Base-by-base conservation (phyloP, 2,113 vertebrate genomes). In the Spizaetus ornatus region DNA sequence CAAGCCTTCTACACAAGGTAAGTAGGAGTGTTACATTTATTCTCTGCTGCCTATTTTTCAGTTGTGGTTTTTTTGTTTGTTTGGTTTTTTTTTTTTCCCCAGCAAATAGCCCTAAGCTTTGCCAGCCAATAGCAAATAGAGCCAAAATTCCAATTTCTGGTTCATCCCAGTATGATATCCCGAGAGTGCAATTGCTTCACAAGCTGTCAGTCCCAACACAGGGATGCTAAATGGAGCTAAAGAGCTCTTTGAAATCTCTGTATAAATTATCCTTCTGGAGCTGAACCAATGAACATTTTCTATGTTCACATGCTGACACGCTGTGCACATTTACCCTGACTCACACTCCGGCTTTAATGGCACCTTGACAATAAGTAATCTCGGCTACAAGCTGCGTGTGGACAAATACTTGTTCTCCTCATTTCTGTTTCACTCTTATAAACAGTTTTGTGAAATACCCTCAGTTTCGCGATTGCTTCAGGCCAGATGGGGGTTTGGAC, bases 221-320 rank as follows among this genome's bases (percentile, higher is more conserved):
- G 63, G 88, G 93, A 97, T 97, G 88, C 91, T 95, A 95, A 95
- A 95, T 85, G 90, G 84, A 90, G 50, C 91, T 96, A 97, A 98
- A 92, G 56, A 93, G 80, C 96, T 90, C 84, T 96, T 86, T 80
- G 93, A 95, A 96, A 93, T 95, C 86, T 81, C 53, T 5, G 71
- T 95, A 92, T 94, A 80, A 96, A 91, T 93, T 85, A 96, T 63
- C 82, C 29, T 90, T 86, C 90, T 90, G 92, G 83, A 96, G 88
- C 81, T 22, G 29, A 95, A 94, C 95, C 97, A 97, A 83, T 80
- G 91, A 93, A 86, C 80, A 55, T 86, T 85, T 84, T 90, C 88
- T 22, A 34, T 56, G 84, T 87, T 94, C 94, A 42, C 78, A 56
- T 10, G 66, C 77, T 61, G 93, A 86, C 90, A 81, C 1, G 1